Conservation (phyloP, 2,113 vertebrate genomes). For the Microcebus jonahi region DNA sequence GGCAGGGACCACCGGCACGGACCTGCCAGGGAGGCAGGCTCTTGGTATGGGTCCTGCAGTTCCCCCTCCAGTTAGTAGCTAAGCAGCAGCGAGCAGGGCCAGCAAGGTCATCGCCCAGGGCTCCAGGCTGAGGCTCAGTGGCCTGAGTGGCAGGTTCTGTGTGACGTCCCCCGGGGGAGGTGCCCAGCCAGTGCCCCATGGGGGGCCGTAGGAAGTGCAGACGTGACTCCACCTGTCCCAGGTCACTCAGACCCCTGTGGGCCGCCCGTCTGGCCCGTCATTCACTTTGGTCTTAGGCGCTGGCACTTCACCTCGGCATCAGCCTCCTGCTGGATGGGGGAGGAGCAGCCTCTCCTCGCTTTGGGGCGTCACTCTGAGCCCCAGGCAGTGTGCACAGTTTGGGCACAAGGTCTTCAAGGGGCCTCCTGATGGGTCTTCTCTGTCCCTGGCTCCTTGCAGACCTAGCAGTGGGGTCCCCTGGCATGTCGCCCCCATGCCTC, state of each 20-base stretch:
- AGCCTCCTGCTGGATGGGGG: neutral
- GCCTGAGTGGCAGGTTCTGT: accelerated
- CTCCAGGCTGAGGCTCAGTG: neutral
- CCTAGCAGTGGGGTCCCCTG: neutral
- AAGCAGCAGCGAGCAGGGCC: neutral
- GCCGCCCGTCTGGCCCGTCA: no score
- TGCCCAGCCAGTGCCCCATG: neutral
- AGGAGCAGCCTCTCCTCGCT: neutral
- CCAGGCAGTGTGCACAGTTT: accelerated
- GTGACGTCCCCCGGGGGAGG: neutral
- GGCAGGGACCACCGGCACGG: accelerated
- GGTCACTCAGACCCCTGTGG: no score
- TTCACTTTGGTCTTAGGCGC: no score
- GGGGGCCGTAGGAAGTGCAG: neutral
- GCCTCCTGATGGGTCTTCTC: neutral
- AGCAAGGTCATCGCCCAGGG: accelerated
- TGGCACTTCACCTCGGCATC: no score
- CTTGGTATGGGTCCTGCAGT: accelerated
- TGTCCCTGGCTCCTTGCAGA: neutral
- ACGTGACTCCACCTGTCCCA: accelerated
- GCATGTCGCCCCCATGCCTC: neutral
- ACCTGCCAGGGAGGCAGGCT: accelerated
- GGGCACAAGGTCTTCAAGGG: neutral
- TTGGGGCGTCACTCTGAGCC: neutral
- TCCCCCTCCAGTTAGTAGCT: no score